Conservation (phyloP, 2,113 vertebrate genomes). For the Pheucticus melanocephalus region DNA sequence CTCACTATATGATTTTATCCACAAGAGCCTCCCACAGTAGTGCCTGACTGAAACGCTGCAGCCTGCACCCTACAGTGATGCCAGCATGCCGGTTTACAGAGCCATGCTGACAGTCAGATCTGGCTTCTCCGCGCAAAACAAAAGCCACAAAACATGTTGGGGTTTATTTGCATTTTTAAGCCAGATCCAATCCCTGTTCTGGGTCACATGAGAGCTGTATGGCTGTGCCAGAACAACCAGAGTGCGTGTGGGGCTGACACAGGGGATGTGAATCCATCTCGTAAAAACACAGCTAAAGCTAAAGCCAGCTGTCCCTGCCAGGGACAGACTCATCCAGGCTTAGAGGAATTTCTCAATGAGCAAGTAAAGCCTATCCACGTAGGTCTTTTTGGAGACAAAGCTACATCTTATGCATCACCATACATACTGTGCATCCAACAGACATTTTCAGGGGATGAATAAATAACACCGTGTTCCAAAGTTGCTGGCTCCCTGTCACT, state of each 20-base stretch:
- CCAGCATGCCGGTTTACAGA: neutral
- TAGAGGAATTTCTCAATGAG: conserved; percentile 31
- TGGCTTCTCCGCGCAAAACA: rapidly evolving
- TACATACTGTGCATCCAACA: rapidly evolving
- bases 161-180: neutral
- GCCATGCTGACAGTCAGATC: neutral
- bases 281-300: neutral
- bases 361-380: neutral
- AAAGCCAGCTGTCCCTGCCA: conserved; percentile 13
- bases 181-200: neutral
- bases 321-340: conserved; percentile 4
- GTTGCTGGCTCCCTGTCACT: neutral
- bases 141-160: neutral
- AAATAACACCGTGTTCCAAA: neutral
- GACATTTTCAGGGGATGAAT: neutral
- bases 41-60: neutral
- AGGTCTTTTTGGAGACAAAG: neutral
- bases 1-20: neutral
- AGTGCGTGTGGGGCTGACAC: neutral
- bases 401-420: rapidly evolving
- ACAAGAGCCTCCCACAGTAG: neutral
- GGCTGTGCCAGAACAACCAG: neutral
- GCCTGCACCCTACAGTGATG: neutral
- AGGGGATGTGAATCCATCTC: neutral
- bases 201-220: neutral